Evolutionary conservation across 2,888 invertebrate species (phyloP), one percentile per base, ranked within the genome.

Genomic region (Cremastobaeus sp.): DNA sequence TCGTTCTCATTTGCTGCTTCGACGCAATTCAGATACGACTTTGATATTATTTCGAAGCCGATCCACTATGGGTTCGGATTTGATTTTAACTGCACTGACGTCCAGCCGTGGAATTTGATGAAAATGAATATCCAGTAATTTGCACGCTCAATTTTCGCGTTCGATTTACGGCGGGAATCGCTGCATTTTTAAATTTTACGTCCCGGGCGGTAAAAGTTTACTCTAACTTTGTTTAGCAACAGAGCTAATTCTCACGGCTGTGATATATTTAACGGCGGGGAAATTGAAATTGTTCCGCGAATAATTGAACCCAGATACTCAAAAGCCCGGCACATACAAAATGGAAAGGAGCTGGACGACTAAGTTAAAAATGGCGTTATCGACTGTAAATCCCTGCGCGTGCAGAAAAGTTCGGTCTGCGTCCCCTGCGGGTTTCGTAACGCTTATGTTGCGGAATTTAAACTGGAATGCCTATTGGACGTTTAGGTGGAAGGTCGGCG

Each of bases 401-500:
- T 65, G 68, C 65, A 30, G 11, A 41, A 37, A 47, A 59, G 68
- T 55, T 69, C 21, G 65, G 66, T 62, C 34, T 69, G 74, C 54
- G 70, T 79, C 79, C 79, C 78, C 62, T 9, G 76, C 71, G 79
- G 69, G 35, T 76, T 75, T 48, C 74, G 72, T 78, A 78, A 64
- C 76, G 65, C 65, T 62, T 57, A 69, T 62, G 71, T 59, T 77
- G 78, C 72, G 68, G 79, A 82, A 82, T 82, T 81, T 80, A 77
- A 82, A 80, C 76, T 76, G 76, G 50, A 73, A 50, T 64, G 69
- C 66, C 71, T 71, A 68, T 60, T 64, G 62, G 69, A 71, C 69
- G 59, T 66, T 59, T 72, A 64, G 6, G 32, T n/a, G 32, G 3
- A n/a, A 3, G 5, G 60, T 74, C 68, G 60, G 62, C 48, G 32